phyloP scores from a whole-genome alignment of 2,113 vertebrate species.

The Microcebus murinus region DNA sequence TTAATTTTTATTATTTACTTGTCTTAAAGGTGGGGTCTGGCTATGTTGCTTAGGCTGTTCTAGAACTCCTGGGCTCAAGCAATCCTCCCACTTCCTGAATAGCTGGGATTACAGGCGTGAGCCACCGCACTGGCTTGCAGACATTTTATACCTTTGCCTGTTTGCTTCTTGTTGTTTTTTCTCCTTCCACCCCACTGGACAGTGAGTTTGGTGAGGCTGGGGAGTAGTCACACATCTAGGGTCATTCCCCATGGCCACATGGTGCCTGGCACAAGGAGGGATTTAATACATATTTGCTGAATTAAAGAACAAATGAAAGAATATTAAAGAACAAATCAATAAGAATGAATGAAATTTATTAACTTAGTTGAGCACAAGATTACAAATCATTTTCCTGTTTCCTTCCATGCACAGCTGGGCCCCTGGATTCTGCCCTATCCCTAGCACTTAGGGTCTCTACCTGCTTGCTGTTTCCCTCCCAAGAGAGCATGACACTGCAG shows the following conservation, averaged over 20 bases:
- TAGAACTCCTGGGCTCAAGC: too few species aligned
- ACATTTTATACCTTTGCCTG: not conserved
- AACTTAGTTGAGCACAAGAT: not conserved
- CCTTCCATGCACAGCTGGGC: not conserved
- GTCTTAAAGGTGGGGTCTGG: too few species aligned
- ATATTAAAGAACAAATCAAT: not conserved
- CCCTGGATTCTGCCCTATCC: not conserved
- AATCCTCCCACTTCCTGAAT: too few species aligned
- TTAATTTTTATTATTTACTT: too few species aligned
- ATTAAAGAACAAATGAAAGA: not conserved
- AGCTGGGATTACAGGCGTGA: too few species aligned
- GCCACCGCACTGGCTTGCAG: too few species aligned
- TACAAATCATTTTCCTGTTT: not conserved
- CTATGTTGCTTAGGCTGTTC: too few species aligned
- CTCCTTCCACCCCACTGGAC: not conserved
- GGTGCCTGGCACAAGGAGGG: not conserved
- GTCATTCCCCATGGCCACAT: not conserved
- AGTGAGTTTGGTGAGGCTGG: not conserved
- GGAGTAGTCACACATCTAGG: accelerated
- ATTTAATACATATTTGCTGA: not conserved
- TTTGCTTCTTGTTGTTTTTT: not conserved
- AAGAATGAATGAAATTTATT: not conserved
- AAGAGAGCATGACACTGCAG: too few species aligned
- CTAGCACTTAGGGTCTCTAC: not conserved
- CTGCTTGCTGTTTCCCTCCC: not conserved